Evolutionary conservation across 1,140 invertebrate genomes (phyloP).

Genomic region (Drosophila nebulosa): DNA sequence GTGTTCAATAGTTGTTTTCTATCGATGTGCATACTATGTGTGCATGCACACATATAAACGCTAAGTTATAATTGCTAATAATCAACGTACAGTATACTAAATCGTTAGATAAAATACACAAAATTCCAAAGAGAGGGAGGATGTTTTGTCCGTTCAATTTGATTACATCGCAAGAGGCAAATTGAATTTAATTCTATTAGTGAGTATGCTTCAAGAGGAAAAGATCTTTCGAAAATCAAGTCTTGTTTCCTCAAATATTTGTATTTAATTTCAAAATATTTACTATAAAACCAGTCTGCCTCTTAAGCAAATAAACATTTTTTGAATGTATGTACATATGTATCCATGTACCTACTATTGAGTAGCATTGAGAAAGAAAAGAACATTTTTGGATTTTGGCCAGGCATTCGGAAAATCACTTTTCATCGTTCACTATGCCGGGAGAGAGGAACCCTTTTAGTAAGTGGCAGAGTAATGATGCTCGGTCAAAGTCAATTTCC

Average conservation of each 20-base stretch:
- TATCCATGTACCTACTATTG: no score
- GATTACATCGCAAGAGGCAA: no score
- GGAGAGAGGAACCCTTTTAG: not conserved
- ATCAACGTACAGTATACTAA: not conserved
- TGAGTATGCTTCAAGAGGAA: no score
- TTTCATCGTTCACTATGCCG: not conserved
- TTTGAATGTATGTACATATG: no score
- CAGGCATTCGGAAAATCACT: not conserved
- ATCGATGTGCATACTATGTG: conserved; percentile 2
- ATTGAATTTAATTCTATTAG: no score
- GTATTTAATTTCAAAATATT: not conserved
- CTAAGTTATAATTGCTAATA: not conserved
- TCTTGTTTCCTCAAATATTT: no score
- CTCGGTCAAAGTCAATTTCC: no score
- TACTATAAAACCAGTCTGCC: not conserved
- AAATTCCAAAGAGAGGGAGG: not conserved
- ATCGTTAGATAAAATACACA: not conserved
- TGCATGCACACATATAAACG: not conserved
- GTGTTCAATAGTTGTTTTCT: not conserved
- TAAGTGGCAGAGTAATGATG: not conserved
- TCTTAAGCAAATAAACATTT: not conserved
- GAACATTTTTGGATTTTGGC: not conserved
- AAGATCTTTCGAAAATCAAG: no score
- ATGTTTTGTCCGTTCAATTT: not conserved
- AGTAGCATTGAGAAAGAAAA: not conserved